Percentiles rank a stretch among this genome's conserved stretches.
These are phyloP conservation scores for Sigmodon hispidus DNA, from an alignment of 2,113 vertebrate genomes.

Conservation along the genomic window DNA sequence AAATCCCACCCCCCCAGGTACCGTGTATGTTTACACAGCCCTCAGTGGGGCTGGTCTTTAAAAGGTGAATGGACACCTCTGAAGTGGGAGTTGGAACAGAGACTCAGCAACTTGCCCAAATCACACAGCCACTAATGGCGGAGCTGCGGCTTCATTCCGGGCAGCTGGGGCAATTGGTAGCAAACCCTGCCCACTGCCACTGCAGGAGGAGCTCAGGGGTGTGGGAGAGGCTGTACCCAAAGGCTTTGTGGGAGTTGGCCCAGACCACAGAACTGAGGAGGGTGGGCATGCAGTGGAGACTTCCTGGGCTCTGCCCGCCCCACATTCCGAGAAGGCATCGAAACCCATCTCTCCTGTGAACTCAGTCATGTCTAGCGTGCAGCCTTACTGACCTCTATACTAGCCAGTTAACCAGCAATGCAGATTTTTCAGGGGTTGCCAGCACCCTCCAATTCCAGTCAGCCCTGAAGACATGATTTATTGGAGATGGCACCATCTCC, in stretches of 20 bases:
- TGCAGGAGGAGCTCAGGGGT: not conserved
- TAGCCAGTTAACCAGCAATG: no score
- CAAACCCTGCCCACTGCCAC: not conserved
- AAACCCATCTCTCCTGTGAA: not conserved
- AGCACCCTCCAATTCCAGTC: not conserved
- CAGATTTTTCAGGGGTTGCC: not conserved
- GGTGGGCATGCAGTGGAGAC: rapidly evolving
- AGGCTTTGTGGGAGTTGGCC: not conserved
- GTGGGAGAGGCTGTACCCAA: not conserved
- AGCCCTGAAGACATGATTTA: not conserved
- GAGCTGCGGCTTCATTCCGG: not conserved
- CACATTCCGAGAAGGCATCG: not conserved
- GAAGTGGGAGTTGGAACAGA: not conserved
- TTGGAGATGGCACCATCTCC: not conserved
- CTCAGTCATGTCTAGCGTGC: not conserved
- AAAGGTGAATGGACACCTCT: not conserved
- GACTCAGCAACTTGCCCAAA: not conserved
- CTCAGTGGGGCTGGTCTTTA: not conserved
- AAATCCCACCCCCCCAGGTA: not conserved
- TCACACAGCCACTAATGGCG: not conserved
- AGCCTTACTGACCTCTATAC: not conserved
- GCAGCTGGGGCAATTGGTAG: rapidly evolving
- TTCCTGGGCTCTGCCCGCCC: not conserved
- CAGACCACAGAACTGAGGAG: not conserved
- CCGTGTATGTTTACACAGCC: not conserved